phyloP scores from a whole-genome alignment of 2,113 vertebrate species.

The Nicator chloris region DNA sequence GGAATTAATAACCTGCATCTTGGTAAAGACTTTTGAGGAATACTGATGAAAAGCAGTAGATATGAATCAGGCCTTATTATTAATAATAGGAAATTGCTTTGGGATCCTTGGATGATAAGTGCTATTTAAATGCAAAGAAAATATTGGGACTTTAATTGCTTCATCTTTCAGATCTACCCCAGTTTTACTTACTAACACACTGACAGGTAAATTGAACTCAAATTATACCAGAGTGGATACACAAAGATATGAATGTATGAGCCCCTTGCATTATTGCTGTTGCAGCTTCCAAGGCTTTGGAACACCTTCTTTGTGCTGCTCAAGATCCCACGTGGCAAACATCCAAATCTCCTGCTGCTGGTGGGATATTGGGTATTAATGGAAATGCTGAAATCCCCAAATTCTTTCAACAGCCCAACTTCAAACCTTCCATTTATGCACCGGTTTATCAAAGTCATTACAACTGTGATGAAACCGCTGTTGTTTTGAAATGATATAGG shows the following conservation, averaged over 20 bases:
- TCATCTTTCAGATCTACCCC: conserved; percentile 35
- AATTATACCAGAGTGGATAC: neutral
- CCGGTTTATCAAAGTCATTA: conserved; percentile 19
- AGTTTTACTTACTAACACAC: conserved; percentile 4
- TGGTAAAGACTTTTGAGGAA: conserved; percentile 26
- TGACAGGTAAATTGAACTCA: conserved; percentile 11
- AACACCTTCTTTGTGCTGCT: neutral
- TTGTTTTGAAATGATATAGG: conserved; percentile 40
- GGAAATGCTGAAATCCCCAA: neutral
- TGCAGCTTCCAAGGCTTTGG: neutral
- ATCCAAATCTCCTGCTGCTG: neutral
- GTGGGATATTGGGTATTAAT: neutral
- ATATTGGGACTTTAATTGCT: conserved; percentile 62
- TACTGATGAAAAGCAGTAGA: conserved; percentile 40
- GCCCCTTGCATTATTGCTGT: neutral
- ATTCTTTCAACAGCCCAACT: conserved; percentile 4
- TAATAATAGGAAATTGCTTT: conserved; percentile 61
- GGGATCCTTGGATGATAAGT: conserved; percentile 40
- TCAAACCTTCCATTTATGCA: neutral
- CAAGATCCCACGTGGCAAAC: neutral
- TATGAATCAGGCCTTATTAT: conserved; percentile 44
- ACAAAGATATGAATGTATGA: neutral
- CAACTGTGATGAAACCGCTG: neutral
- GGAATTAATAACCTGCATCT: conserved; percentile 22
- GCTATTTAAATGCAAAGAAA: conserved; percentile 57